Evolutionary conservation across 2,888 invertebrate species (phyloP).

Genomic region (Autographa pulchrina): DNA sequence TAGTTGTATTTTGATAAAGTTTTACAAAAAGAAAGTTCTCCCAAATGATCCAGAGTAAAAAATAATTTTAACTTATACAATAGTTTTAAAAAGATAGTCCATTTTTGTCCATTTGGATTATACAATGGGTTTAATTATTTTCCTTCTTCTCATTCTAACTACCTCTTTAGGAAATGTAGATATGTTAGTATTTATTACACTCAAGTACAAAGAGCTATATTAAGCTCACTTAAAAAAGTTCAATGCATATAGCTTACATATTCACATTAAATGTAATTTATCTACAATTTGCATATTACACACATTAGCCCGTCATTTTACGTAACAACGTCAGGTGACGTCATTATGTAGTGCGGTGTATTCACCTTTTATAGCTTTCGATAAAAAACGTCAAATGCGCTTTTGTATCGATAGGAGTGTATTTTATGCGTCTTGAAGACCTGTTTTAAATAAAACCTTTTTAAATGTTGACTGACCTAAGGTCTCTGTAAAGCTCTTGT

Average conservation of each 20-base stretch:
- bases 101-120: too few species aligned
- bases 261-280: conserved; percentile 41
- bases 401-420: background rate
- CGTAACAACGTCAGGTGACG: conserved; percentile 3
- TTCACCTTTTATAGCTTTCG: conserved; percentile 11
- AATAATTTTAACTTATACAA: too few species aligned
- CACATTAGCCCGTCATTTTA: conserved; percentile 28
- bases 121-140: too few species aligned
- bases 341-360: conserved; percentile 29
- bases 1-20: too few species aligned
- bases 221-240: conserved; percentile 21
- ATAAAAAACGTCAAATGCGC: conserved; percentile 20
- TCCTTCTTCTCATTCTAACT: background rate
- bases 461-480: background rate
- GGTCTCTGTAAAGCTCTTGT: background rate
- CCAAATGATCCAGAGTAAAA: too few species aligned
- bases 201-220: conserved; percentile 3
- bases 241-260: conserved; percentile 14
- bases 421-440: background rate
- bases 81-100: too few species aligned
- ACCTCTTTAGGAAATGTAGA: background rate
- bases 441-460: background rate
- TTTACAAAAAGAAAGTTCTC: too few species aligned
- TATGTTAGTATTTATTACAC: background rate
- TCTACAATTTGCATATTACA: conserved; percentile 33